Base-by-base conservation (phyloP, 1,140 invertebrate genomes). In the Maniola jurtina region DNA sequence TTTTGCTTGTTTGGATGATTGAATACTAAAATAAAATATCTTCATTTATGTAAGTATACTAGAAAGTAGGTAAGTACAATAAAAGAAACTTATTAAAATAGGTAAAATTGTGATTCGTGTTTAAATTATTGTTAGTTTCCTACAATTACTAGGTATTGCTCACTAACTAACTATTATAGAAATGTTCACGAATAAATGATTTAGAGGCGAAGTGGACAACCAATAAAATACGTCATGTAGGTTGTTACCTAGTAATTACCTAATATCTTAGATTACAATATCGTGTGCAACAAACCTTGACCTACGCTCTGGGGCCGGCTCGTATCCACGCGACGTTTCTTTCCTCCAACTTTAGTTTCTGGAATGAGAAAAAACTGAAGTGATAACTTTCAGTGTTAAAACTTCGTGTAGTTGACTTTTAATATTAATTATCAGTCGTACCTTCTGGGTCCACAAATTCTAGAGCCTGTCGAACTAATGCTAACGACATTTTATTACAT, bases 371-470 rank as follows among this genome's bases (percentile, higher is more conserved):
- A 14, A 61, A 33, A 1, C 4, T 25, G 25, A n/a, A 47, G 35
- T 16, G 47, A 16, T 59, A 42, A 34, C 5, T 55, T 38, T 16
- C n/a, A 2, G 11, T 35, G 4, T 45, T 9, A 33, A 61, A 55
- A 42, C 5, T 13, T 2, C 2, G 15, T 55, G 33, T n/a, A 9
- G 0, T 55, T 34, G 2, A 8, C 4, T 0, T 9, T 0, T 52
- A 52, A 8, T 11, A 38, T 38, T 3, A 11, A 1, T 2, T 38
- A 1, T 52, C 7, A 1, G 5, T 14, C 2, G 60, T 75, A 84
- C 86, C 86, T 76, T 90, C 84, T 66, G 75, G 81, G 75, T 91
- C 89, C 42, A 92, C 89, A 61, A 92, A 77, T 81, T 84, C 84
- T 66, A 92, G 81, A 61, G 84, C 89, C 71, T 92, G 84, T 65